A percentile compares a stretch with the other conserved stretches of the same genome.
Conservation (phyloP, 2,888 invertebrate genomes). For the Chorisops tibialis region DNA sequence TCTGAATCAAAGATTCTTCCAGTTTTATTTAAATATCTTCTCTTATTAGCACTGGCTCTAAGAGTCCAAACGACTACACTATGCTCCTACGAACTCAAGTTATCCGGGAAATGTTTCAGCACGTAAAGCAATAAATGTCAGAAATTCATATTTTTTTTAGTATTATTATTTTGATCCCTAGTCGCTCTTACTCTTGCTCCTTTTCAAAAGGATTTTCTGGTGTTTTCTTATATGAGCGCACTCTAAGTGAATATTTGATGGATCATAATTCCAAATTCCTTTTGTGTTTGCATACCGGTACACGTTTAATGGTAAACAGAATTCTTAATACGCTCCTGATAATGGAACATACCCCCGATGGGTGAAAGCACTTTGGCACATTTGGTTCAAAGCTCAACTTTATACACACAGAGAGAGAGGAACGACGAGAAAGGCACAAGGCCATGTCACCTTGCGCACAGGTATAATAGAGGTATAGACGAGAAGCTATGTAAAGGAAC, state of each 20-base stretch:
- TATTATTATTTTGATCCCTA: not conserved
- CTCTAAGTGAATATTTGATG: slow-evolving; percentile 27
- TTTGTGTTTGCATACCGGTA: slow-evolving; percentile 19
- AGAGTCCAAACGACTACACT: too few relatives aligned
- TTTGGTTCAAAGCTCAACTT: slow-evolving; percentile 17
- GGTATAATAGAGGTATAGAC: too few relatives aligned
- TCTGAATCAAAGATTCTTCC: too few relatives aligned
- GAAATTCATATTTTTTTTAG: not conserved
- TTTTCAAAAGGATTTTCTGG: slow-evolving; percentile 24
- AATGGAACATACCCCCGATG: slow-evolving; percentile 23
- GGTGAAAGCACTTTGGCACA: slow-evolving; percentile 19
- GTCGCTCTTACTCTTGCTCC: not conserved
- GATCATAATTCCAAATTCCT: slow-evolving; percentile 25
- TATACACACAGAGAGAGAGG: too few relatives aligned
- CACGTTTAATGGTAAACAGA: slow-evolving; percentile 24
- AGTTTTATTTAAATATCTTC: too few relatives aligned
- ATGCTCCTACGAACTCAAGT: too few relatives aligned
- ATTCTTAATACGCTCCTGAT: slow-evolving; percentile 21
- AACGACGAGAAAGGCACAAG: too few relatives aligned
- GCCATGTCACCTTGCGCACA: too few relatives aligned
- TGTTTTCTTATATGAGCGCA: slow-evolving; percentile 10
- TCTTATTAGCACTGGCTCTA: too few relatives aligned
- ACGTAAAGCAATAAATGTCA: not conserved
- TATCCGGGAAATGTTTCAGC: too few relatives aligned
- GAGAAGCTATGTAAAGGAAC: too few relatives aligned